These are phyloP conservation scores for Sebastes elongatus DNA, from an alignment of 2,797 vertebrate species.

Conservation along the genomic window DNA sequence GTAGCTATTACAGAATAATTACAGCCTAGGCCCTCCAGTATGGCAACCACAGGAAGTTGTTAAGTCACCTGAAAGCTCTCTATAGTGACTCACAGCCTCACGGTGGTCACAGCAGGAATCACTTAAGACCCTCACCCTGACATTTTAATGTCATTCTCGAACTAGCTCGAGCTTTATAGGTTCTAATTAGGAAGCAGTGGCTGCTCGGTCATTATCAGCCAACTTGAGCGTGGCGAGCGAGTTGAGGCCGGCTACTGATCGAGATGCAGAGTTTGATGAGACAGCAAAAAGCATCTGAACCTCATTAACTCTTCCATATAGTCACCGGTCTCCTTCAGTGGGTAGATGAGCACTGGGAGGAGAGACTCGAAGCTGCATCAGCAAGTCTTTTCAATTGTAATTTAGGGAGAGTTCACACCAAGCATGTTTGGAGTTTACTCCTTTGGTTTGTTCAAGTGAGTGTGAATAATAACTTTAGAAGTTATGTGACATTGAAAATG, in stretches of 20 bases:
- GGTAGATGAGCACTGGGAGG: background rate
- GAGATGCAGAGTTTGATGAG: conserved; percentile 19
- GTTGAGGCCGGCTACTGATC: background rate
- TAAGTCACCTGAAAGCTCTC: conserved; percentile 3
- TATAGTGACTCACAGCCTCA: conserved; percentile 4
- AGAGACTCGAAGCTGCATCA: background rate
- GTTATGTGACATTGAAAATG: background rate
- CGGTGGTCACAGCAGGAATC: conserved; percentile 30
- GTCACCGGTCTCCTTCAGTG: background rate
- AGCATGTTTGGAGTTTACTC: background rate
- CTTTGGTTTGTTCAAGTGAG: background rate
- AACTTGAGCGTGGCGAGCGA: background rate
- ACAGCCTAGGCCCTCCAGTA: background rate
- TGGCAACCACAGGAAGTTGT: background rate
- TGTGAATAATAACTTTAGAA: background rate
- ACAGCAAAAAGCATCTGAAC: conserved; percentile 17
- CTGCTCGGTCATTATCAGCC: conserved; percentile 16
- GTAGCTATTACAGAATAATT: background rate
- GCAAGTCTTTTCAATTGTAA: background rate
- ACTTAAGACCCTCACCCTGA: background rate
- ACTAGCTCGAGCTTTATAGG: background rate
- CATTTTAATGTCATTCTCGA: background rate
- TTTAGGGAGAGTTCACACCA: background rate
- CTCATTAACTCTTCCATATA: conserved; percentile 24
- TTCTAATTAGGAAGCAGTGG: conserved; percentile 44